A percentile compares a stretch with the other conserved stretches of the same genome.
These are phyloP conservation scores for Ligdia adustata DNA, from an alignment of 2,888 invertebrate genomes.

Conservation along the genomic window DNA sequence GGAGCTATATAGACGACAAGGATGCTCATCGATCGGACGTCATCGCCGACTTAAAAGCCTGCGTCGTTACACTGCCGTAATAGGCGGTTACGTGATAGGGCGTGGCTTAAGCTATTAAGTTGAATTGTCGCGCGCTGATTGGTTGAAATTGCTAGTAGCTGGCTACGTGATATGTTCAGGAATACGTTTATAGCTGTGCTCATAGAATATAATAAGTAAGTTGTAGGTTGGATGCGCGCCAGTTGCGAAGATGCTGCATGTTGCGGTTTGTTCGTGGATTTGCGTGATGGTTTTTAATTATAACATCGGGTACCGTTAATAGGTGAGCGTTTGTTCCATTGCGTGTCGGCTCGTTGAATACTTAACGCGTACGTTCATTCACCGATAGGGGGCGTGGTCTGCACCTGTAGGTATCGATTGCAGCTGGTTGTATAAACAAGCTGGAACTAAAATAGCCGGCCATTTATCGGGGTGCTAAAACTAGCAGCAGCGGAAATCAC, in stretches of 20 bases:
- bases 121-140: slow-evolving; percentile 82
- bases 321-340: slow-evolving; percentile 45
- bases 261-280: slow-evolving; percentile 71
- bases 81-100: slow-evolving; percentile 84
- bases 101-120: slow-evolving; percentile 82
- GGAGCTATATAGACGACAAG: slow-evolving; percentile 53
- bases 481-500: background rate
- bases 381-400: slow-evolving; percentile 42
- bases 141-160: slow-evolving; percentile 83
- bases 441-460: slow-evolving; percentile 6
- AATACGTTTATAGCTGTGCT: slow-evolving; percentile 82
- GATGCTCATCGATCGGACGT: slow-evolving; percentile 71
- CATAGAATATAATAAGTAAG: slow-evolving; percentile 83
- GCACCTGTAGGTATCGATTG: slow-evolving; percentile 38
- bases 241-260: slow-evolving; percentile 66
- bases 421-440: slow-evolving; percentile 6
- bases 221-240: slow-evolving; percentile 78
- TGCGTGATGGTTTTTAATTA: slow-evolving; percentile 75
- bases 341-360: slow-evolving; percentile 52
- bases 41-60: slow-evolving; percentile 81
- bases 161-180: slow-evolving; percentile 82
- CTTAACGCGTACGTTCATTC: slow-evolving; percentile 54
- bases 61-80: slow-evolving; percentile 83
- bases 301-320: slow-evolving; percentile 65
- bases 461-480: slow-evolving; percentile 1